phyloP scores from a whole-genome alignment of 1,140 invertebrate species.

The Lutraria rhynchaena region DNA sequence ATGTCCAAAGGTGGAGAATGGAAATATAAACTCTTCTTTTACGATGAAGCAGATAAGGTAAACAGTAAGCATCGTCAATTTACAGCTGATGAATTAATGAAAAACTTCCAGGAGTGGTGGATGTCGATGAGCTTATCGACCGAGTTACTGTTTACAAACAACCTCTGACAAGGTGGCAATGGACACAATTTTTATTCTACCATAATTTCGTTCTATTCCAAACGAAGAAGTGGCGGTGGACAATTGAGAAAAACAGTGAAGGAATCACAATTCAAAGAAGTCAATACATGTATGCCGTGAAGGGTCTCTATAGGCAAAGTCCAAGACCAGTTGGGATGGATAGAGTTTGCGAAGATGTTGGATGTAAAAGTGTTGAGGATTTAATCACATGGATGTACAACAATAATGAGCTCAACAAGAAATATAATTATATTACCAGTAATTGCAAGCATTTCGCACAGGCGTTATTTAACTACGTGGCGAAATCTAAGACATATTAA shows the following conservation, averaged over 20 bases:
- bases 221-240: constrained; percentile 43
- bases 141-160: background rate
- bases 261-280: constrained; percentile 42
- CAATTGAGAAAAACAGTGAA: constrained; percentile 31
- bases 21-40: constrained; percentile 11
- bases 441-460: constrained; percentile 28
- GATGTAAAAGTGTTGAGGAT: background rate
- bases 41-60: background rate
- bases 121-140: constrained; percentile 2
- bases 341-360: background rate
- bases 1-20: background rate
- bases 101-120: background rate
- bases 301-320: background rate
- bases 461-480: constrained; percentile 4
- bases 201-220: constrained; percentile 31
- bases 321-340: background rate
- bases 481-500: no score
- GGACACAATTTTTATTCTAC: background rate
- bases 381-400: background rate
- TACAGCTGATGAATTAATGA: background rate
- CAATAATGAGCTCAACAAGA: constrained; percentile 3
- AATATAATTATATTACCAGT: background rate
- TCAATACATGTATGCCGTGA: background rate
- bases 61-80: no score
- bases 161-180: background rate